A percentile compares a stretch with the other conserved stretches of the same genome.
phyloP scores from a whole-genome alignment of 2,113 vertebrate species.

The Marmota flaviventris region DNA sequence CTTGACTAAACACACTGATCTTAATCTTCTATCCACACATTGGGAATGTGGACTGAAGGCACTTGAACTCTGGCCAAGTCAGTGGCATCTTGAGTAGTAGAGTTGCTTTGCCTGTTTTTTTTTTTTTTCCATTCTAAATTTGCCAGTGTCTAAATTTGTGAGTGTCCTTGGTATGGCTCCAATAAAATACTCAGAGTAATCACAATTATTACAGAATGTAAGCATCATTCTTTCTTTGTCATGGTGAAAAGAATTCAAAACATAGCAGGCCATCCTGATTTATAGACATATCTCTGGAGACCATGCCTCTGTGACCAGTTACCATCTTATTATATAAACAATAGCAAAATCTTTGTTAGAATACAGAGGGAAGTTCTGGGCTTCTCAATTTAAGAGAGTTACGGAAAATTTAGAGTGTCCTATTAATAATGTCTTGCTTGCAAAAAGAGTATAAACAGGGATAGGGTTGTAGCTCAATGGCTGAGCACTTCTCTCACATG shows the following conservation, averaged over 20 bases:
- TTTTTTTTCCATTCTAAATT: neutral
- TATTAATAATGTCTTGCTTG: neutral
- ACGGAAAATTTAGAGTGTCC: neutral
- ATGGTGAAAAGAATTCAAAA: neutral
- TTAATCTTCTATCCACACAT: neutral
- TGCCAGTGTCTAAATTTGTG: constrained; percentile 48
- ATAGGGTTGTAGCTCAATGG: too few species aligned
- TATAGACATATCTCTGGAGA: neutral
- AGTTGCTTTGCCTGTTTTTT: neutral
- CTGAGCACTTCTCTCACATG: too few species aligned
- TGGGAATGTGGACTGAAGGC: neutral
- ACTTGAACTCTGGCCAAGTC: neutral
- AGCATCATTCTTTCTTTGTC: neutral
- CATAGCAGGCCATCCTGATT: neutral
- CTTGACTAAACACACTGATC: neutral
- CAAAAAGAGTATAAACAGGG: neutral
- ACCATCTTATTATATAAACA: neutral
- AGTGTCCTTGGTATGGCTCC: neutral
- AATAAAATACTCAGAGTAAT: constrained; percentile 32
- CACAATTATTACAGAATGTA: neutral
- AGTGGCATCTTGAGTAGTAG: neutral
- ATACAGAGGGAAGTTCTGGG: neutral
- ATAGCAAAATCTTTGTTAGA: neutral
- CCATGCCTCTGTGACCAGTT: neutral
- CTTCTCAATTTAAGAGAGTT: neutral